Conservation (phyloP, 1,140 invertebrate species). For the Drosophila subpulchrella region DNA sequence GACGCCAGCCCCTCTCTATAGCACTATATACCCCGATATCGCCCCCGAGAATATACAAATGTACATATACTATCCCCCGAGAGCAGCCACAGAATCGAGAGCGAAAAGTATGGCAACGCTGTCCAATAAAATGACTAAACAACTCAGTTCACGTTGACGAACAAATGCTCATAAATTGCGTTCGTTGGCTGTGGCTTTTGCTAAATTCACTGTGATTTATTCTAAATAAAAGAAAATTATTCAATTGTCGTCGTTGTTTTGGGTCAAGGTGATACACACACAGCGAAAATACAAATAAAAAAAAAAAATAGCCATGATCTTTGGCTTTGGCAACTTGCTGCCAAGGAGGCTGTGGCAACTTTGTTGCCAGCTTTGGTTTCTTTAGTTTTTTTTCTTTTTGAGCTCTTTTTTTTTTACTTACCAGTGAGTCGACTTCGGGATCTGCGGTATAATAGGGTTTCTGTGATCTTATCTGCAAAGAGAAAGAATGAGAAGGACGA, state of each 20-base stretch:
- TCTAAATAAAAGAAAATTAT: conserved; percentile 83
- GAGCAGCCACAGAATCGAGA: conserved; percentile 50
- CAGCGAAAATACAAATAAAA: background rate
- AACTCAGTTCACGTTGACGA: conserved; percentile 59
- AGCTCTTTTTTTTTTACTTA: conserved; percentile 88
- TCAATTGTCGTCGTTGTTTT: conserved; percentile 80
- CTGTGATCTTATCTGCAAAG: conserved; percentile 97
- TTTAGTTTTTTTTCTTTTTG: conserved; percentile 40
- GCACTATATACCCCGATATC: conserved; percentile 2
- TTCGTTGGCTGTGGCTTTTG: conserved; percentile 51
- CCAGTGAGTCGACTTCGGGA: conserved; percentile 98
- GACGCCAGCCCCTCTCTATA: background rate
- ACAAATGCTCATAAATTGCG: conserved; percentile 76
- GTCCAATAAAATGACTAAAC: conserved; percentile 79
- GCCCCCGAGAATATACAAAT: background rate
- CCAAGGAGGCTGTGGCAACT: conserved; percentile 53
- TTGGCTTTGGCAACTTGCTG: conserved; percentile 61
- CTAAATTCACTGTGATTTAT: conserved; percentile 80
- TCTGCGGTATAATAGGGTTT: conserved; percentile 99
- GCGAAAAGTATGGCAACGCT: conserved; percentile 76
- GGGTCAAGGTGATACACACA: conserved; percentile 72
- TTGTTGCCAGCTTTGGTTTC: conserved; percentile 49
- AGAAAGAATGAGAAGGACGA: conserved; percentile 77
- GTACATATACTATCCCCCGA: conserved; percentile 29
- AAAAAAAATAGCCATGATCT: conserved; percentile 56